Base-by-base conservation (phyloP, 1,140 invertebrate genomes). In the roundworm (Caenorhabditis elegans) region DNA sequence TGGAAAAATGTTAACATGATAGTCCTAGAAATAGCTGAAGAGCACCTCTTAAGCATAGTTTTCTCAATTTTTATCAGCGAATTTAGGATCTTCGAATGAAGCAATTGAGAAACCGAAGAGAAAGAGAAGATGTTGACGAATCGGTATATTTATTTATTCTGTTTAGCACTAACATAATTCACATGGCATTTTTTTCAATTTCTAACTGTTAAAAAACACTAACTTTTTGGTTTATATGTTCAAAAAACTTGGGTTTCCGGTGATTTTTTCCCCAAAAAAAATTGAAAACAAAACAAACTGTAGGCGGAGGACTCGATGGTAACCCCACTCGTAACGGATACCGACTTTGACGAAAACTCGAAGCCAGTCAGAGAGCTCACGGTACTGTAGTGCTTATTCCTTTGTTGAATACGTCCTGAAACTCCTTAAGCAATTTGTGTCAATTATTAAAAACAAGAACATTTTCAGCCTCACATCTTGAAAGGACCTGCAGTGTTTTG, bases 281-380 rank as follows among this genome's bases (percentile, higher is more conserved):
- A 36, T 10, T 19, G 10, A 10, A 22, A 39, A 39, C 11, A 39
- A 43, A 31, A 31, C 0, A 60, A 13, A 39, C 60, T 70, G 34
- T 70, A 70, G 60, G 39, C 5, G 39, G 39, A 43, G 39, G 60
- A 70, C 60, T 39, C 60, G 11, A 70, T 70, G 60, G 60, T 31
- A 2, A 22, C 15, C 10, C 34, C 60, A 70, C n/a, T 70, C 34
- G 28, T 70, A 39, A 39, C 60, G 19, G 34, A 43, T 19, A 39
- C n/a, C 60, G 60, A 60, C 53, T 60, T 34, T 60, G 53, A 70
- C 34, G 60, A 70, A n/a, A 43, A 70, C 60, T 70, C 60, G n/a
- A 70, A 70, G 22, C 60, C 60, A 6, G n/a, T 70, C 34, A 10
- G 28, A n/a, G 4, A 60, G 5, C 51, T 5, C 11, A 60, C 53